Conservation (phyloP, 2,888 invertebrate genomes). For the Drosophila demipolita region DNA sequence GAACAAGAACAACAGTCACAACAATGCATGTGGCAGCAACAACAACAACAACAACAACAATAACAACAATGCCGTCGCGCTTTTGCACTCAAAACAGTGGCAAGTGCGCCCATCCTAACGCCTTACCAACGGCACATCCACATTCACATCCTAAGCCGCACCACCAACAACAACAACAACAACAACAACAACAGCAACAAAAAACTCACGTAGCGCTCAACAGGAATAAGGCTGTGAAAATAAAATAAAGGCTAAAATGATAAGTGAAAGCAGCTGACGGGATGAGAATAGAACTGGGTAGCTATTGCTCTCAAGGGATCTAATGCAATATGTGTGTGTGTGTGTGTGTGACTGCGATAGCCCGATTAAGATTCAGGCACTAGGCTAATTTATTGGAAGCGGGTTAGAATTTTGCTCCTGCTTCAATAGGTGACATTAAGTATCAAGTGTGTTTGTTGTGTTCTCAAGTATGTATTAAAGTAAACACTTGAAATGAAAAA, state of each 20-base stretch:
- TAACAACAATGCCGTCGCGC: constrained; percentile 67
- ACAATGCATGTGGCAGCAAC: constrained; percentile 62
- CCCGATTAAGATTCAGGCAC: constrained; percentile 24
- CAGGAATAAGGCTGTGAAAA: constrained; percentile 73
- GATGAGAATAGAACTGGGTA: constrained; percentile 10
- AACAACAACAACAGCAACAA: constrained; percentile 38
- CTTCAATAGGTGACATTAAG: not conserved
- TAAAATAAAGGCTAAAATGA: constrained; percentile 72
- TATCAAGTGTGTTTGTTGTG: not conserved
- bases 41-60: constrained; percentile 57
- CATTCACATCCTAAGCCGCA: constrained; percentile 63
- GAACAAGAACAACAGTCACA: constrained; percentile 55
- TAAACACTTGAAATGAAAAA: not conserved
- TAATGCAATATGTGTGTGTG: constrained; percentile 1
- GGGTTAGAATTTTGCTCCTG: not conserved
- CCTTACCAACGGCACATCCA: constrained; percentile 46
- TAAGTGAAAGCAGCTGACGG: constrained; percentile 65
- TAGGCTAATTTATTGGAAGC: constrained; percentile 8
- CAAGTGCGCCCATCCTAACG: constrained; percentile 64
- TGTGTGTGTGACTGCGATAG: constrained; percentile 1
- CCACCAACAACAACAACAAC: constrained; percentile 41
- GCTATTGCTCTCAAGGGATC: constrained; percentile 3
- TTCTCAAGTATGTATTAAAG: not conserved
- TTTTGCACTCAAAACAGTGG: constrained; percentile 60
- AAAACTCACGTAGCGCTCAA: constrained; percentile 51